Evolutionary conservation across 2,113 vertebrate genomes (phyloP).

Genomic region (Lates calcarifer): DNA sequence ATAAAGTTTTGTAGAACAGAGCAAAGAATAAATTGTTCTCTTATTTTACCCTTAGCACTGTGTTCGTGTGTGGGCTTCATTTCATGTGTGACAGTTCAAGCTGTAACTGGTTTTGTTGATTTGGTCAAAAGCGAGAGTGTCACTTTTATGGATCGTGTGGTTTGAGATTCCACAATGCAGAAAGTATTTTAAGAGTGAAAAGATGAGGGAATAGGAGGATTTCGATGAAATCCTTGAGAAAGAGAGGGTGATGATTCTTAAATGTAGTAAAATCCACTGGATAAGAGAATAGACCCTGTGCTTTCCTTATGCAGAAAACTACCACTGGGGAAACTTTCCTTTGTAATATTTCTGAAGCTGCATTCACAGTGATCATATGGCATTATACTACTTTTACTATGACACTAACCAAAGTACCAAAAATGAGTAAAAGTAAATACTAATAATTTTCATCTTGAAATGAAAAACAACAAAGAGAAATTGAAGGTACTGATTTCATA

Average conservation of each 20-base stretch:
- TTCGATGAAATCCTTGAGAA: not conserved
- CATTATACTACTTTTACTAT: not conserved
- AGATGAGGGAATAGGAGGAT: too few relatives aligned
- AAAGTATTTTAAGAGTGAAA: not conserved
- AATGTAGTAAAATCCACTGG: too few relatives aligned
- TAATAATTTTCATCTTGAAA: too few relatives aligned
- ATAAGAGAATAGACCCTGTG: too few relatives aligned
- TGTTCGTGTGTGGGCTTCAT: constrained; percentile 33
- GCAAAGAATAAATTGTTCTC: constrained; percentile 75
- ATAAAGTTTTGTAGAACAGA: constrained; percentile 85
- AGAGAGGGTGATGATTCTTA: too few relatives aligned
- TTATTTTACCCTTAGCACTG: constrained; percentile 47
- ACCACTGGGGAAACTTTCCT: too few relatives aligned
- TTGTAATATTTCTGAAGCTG: not conserved
- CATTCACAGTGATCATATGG: not conserved
- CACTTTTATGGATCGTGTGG: too few relatives aligned
- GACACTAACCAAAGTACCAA: not conserved
- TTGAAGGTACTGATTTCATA: not conserved
- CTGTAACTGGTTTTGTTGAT: not conserved
- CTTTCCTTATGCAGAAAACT: too few relatives aligned
- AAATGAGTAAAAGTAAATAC: too few relatives aligned
- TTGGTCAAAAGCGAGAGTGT: not conserved
- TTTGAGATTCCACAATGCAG: not conserved
- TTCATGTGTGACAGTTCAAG: not conserved
- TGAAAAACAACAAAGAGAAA: too few relatives aligned